These are phyloP conservation scores for Hydropsyche tenuis DNA, from an alignment of 1,140 invertebrate genomes.

Conservation along the genomic window DNA sequence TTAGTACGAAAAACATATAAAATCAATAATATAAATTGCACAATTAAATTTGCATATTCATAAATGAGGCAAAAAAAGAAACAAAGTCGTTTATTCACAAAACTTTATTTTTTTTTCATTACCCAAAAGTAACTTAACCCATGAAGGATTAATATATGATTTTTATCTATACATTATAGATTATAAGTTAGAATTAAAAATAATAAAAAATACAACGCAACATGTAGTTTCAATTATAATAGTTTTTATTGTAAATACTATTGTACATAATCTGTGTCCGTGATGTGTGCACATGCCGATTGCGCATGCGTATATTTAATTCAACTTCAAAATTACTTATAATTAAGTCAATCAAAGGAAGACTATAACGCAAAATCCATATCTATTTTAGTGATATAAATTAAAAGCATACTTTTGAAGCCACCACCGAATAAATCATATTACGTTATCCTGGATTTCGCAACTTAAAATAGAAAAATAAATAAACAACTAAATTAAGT, in stretches of 20 bases:
- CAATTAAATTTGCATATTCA: background rate
- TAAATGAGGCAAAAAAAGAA: background rate
- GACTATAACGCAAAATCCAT: no score
- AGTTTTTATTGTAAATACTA: conserved; percentile 5
- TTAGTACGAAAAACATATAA: no score
- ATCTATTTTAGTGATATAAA: background rate
- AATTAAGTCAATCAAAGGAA: conserved; percentile 1
- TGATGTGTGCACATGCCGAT: no score
- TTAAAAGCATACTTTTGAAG: conserved; percentile 3
- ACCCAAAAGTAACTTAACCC: conserved; percentile 38
- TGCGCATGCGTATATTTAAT: no score
- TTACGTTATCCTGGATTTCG: background rate
- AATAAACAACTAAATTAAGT: conserved; percentile 20
- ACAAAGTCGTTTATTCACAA: conserved; percentile 28
- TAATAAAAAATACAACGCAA: conserved; percentile 24
- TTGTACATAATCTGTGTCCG: background rate
- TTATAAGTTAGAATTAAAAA: conserved; percentile 2
- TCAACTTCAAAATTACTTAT: background rate
- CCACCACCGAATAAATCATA: conserved; percentile 8
- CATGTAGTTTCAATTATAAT: conserved; percentile 17
- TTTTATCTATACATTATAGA: conserved; percentile 34
- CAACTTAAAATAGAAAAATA: conserved; percentile 8
- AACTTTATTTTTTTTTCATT: conserved; percentile 31
- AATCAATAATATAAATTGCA: no score
- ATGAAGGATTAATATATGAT: conserved; percentile 33